Percentiles rank a stretch among this genome's conserved stretches.
Evolutionary conservation across 2,113 vertebrate species (phyloP).

Genomic region (Tragelaphus imberbis): DNA sequence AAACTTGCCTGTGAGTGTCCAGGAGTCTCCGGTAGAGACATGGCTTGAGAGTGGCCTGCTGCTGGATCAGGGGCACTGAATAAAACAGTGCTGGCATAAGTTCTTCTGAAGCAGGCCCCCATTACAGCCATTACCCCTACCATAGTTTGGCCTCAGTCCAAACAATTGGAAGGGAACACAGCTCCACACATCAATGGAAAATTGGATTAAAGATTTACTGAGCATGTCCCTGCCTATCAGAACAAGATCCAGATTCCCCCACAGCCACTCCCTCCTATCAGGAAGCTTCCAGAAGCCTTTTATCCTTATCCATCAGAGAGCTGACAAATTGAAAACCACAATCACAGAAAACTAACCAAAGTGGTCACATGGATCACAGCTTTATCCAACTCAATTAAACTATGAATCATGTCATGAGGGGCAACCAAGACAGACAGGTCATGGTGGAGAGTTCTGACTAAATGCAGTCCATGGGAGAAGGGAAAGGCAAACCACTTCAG

Average conservation of each 20-base stretch:
- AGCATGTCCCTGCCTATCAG: background rate
- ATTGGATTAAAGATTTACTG: background rate
- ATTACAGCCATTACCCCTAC: background rate
- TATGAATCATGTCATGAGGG: background rate
- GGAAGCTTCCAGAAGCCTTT: background rate
- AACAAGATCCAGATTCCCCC: background rate
- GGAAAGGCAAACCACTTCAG: background rate
- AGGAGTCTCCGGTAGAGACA: background rate
- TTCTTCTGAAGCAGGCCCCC: background rate
- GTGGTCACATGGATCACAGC: background rate
- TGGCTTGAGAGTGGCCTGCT: background rate
- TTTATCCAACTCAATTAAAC: background rate
- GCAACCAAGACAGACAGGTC: background rate
- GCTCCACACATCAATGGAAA: rapidly evolving
- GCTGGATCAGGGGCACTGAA: background rate
- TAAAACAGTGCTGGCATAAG: background rate
- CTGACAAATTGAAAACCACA: background rate
- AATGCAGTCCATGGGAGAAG: rapidly evolving
- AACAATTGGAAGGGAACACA: background rate
- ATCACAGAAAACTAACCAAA: background rate
- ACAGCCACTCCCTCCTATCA: background rate
- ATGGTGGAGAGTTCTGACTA: background rate
- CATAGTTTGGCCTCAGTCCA: background rate
- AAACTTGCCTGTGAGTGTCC: background rate
- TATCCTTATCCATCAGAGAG: background rate